Percentiles rank a stretch among this genome's conserved stretches.
Conservation (phyloP, 2,797 vertebrate genomes). For the Platalea minor region DNA sequence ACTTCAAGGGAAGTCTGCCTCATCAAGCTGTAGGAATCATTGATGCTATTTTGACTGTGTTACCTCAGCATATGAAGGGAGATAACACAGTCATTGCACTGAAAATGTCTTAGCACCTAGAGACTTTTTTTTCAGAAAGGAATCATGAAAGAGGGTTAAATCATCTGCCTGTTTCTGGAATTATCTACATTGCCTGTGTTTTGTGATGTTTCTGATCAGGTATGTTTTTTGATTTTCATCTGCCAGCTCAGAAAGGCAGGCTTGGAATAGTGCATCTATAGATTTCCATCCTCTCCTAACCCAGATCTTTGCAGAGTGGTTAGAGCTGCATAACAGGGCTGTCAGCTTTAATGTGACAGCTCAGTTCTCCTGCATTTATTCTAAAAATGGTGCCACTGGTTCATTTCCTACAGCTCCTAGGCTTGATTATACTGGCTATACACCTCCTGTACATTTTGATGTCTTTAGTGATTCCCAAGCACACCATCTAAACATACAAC, state of each 20-base stretch:
- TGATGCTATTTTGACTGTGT: neutral
- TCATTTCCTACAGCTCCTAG: neutral
- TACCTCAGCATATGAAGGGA: neutral
- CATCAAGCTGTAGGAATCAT: neutral
- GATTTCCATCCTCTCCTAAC: slow-evolving; percentile 33
- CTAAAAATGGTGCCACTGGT: neutral
- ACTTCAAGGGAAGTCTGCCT: neutral
- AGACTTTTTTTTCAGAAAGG: neutral
- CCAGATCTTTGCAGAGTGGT: slow-evolving; percentile 13
- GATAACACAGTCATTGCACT: neutral
- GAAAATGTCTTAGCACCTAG: neutral
- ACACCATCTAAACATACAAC: neutral
- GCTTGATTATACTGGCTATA: neutral
- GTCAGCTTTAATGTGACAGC: slow-evolving; percentile 29
- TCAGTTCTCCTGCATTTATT: neutral
- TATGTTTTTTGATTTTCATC: neutral
- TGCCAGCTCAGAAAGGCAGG: neutral
- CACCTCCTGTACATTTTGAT: neutral
- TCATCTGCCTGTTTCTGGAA: neutral
- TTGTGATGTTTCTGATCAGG: neutral
- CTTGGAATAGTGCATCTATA: neutral
- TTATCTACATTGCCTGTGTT: neutral
- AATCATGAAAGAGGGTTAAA: neutral
- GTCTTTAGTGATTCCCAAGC: neutral
- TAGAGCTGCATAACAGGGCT: neutral